Evolutionary conservation across 2,113 vertebrate species (phyloP).

Genomic region (Channa argus): DNA sequence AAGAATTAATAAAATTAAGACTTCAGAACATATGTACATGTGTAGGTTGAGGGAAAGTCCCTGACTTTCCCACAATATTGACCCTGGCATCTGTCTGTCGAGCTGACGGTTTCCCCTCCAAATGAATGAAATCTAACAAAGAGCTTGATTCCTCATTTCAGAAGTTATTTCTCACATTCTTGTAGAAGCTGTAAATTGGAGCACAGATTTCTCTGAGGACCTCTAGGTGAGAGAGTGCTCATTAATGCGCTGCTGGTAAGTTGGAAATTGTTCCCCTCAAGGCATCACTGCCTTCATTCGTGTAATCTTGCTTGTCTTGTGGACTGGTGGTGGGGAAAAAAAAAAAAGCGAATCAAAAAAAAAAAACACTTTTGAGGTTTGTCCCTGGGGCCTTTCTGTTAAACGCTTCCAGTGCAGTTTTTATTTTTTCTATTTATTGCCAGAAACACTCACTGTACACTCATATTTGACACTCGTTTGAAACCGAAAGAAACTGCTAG

Average conservation of each 20-base stretch:
- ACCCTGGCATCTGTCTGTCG: constrained; percentile 21
- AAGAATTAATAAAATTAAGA: constrained; percentile 1
- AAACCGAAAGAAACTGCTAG: constrained; percentile 26
- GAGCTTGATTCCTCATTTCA: constrained; percentile 56
- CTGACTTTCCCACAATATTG: constrained; percentile 9
- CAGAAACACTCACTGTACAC: constrained; percentile 4
- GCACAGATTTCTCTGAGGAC: constrained; percentile 61
- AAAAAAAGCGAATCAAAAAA: constrained; percentile 16
- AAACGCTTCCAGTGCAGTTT: constrained; percentile 37
- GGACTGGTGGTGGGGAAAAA: constrained; percentile 26
- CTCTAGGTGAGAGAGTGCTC: constrained; percentile 48
- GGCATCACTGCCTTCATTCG: constrained; percentile 55
- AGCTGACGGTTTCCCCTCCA: constrained; percentile 28
- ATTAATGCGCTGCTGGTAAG: constrained; percentile 56
- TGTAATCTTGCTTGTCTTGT: constrained; percentile 63
- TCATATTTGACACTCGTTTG: constrained; percentile 36
- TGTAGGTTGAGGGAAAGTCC: background rate
- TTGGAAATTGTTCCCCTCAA: constrained; percentile 64
- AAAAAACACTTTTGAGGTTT: constrained; percentile 39
- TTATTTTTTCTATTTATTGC: constrained; percentile 34
- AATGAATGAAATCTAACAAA: constrained; percentile 63
- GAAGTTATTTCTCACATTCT: constrained; percentile 47
- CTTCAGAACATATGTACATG: background rate
- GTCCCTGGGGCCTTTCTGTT: constrained; percentile 33
- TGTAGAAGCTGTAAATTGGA: constrained; percentile 62